Base-by-base conservation (phyloP, 1,140 invertebrate genomes). In the Sinella curviseta region DNA sequence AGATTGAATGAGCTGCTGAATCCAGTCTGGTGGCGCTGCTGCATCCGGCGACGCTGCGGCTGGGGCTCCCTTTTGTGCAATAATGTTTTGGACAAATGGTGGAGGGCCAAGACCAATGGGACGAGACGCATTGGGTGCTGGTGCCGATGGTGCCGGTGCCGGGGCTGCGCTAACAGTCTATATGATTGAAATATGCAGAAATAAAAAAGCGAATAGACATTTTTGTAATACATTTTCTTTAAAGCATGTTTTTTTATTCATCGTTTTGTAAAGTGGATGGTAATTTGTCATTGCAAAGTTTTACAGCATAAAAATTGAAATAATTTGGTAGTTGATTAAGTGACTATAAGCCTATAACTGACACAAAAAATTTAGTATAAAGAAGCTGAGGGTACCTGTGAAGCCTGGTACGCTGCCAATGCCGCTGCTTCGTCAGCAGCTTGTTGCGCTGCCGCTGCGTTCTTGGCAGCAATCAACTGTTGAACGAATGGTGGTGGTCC, bases 41-140 rank as follows among this genome's bases (percentile, higher is more conserved):
- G 30, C 34, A 30, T 12, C 26, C 2, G 74, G 74, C 3, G 3
- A 12, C 39, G 28, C 24, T 12, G 74, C 74, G 3, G 74, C 36
- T 39, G 74, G 74, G 39, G 36, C 12, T 75, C 74, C 74, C 35
- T 75, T 75, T 26, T 36, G 39, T 4, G 34, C 74, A 30, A 75
- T 48, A 16, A 75, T 75, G 28, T 30, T 75, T 54, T 75, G 74
- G 14, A 75, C 74, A 75, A 75, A 75, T 39, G 74, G 74, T 28
- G 74, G 74, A 39, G 74, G 34, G 24, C 74, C 74, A 30, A 33
- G 28, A 31, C 14, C 3, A 3, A 8, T 14, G 4, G 57, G 12
- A 26, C 3, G 24, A 14, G 57, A 4, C 57, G 12, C 3, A 60
- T 12, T 26, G 3, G 24, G 24, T 12, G 57, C 24, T 12, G 12